These are phyloP conservation scores for Urophycis tenuis DNA, from an alignment of 2,797 vertebrate species.

Conservation along the genomic window DNA sequence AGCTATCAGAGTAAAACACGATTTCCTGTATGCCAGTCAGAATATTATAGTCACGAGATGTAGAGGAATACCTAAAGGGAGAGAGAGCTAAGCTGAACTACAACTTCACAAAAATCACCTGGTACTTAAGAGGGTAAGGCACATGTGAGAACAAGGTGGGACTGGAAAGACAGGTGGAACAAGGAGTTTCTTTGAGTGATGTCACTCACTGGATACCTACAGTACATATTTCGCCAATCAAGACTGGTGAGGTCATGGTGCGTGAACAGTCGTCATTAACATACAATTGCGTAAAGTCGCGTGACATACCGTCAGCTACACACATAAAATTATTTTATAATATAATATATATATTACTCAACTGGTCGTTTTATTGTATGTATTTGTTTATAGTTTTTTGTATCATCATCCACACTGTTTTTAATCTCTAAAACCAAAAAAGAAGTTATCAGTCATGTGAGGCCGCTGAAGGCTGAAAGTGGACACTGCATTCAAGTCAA, in stretches of 20 bases:
- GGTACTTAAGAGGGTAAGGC: conserved; percentile 20
- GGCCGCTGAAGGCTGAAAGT: no score
- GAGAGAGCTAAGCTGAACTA: conserved; percentile 30
- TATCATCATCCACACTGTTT: no score
- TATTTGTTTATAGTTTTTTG: no score
- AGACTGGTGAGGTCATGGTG: not conserved
- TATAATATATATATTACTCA: not conserved
- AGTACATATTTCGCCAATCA: not conserved
- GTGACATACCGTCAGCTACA: not conserved
- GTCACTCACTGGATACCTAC: no score
- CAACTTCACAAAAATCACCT: conserved; percentile 34
- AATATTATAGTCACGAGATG: not conserved
- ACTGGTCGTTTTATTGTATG: no score
- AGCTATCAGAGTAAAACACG: not conserved
- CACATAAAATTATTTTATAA: no score
- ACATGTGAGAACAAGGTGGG: conserved; percentile 28
- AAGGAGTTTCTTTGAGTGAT: conserved; percentile 36
- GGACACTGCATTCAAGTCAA: not conserved
- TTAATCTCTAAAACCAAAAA: not conserved
- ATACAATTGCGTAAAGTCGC: not conserved
- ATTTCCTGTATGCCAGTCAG: not conserved
- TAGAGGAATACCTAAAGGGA: not conserved
- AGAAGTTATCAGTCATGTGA: not conserved
- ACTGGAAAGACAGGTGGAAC: conserved; percentile 62
- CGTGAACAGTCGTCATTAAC: not conserved